phyloP scores from a whole-genome alignment of 2,797 vertebrate genomes.

The Lagocephalus sceleratus region DNA sequence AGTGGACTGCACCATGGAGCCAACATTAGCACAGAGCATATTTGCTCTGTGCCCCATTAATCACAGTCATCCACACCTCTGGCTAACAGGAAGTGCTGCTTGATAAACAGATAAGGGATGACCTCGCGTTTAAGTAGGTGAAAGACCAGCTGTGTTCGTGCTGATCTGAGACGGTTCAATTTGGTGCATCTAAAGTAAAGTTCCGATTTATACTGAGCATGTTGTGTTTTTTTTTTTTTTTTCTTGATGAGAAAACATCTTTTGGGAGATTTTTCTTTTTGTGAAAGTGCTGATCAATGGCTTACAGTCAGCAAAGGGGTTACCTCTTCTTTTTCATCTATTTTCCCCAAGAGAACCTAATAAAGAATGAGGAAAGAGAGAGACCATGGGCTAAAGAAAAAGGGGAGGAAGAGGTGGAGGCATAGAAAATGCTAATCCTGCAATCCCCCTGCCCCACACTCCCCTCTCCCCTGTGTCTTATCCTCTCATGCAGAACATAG shows the following conservation, averaged over 20 bases:
- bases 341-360: slow-evolving; percentile 53
- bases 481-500: slow-evolving; percentile 71
- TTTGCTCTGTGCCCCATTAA: slow-evolving; percentile 74
- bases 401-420: slow-evolving; percentile 54
- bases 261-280: slow-evolving; percentile 21
- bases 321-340: slow-evolving; percentile 67
- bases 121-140: slow-evolving; percentile 41
- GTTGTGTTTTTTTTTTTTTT: slow-evolving; percentile 13
- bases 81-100: slow-evolving; percentile 55
- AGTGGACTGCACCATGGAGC: slow-evolving; percentile 36
- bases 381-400: slow-evolving; percentile 47
- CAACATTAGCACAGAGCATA: slow-evolving; percentile 64
- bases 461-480: slow-evolving; percentile 57
- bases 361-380: slow-evolving; percentile 55
- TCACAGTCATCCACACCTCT: slow-evolving; percentile 60
- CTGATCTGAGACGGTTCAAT: not conserved
- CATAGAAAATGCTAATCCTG: slow-evolving; percentile 73
- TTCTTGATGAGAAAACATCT: slow-evolving; percentile 29
- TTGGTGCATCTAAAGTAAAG: slow-evolving; percentile 41
- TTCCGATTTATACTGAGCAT: not conserved
- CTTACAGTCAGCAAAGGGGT: slow-evolving; percentile 67
- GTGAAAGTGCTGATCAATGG: slow-evolving; percentile 72
- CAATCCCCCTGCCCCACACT: slow-evolving; percentile 24
- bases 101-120: slow-evolving; percentile 58
- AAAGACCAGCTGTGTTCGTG: slow-evolving; percentile 21